Evolutionary conservation across 2,113 vertebrate species (phyloP).

Genomic region (Grantiella picta): DNA sequence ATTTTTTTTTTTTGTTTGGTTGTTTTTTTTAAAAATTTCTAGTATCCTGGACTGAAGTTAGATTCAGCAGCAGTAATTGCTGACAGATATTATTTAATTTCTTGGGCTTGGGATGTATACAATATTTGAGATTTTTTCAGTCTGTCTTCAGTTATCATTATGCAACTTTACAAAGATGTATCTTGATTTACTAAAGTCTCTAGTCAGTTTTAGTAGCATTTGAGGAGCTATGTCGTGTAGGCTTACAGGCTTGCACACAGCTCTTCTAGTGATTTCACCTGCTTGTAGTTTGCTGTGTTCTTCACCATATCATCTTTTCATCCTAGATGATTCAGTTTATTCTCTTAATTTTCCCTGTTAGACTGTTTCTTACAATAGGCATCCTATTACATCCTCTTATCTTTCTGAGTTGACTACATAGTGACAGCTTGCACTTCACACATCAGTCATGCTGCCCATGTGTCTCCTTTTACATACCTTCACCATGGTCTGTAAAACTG

Average conservation of each 20-base stretch:
- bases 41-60: neutral
- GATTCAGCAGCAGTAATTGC: neutral
- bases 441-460: neutral
- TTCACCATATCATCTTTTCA: neutral
- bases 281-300: neutral
- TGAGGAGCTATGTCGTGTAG: neutral
- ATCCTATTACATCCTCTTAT: neutral
- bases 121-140: neutral
- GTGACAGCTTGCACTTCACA: neutral
- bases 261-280: neutral
- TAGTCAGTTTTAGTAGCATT: neutral
- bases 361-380: neutral
- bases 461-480: neutral
- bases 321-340: neutral
- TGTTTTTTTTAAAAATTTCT: neutral
- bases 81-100: neutral
- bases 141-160: neutral
- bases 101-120: neutral
- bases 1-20: neutral
- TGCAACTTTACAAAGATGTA: neutral
- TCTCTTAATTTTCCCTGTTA: neutral
- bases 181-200: neutral
- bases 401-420: neutral
- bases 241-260: neutral
- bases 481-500: neutral